A percentile compares a stretch with the other conserved stretches of the same genome.
Evolutionary conservation across 2,888 invertebrate species (phyloP).

Genomic region (Alcis repandata): DNA sequence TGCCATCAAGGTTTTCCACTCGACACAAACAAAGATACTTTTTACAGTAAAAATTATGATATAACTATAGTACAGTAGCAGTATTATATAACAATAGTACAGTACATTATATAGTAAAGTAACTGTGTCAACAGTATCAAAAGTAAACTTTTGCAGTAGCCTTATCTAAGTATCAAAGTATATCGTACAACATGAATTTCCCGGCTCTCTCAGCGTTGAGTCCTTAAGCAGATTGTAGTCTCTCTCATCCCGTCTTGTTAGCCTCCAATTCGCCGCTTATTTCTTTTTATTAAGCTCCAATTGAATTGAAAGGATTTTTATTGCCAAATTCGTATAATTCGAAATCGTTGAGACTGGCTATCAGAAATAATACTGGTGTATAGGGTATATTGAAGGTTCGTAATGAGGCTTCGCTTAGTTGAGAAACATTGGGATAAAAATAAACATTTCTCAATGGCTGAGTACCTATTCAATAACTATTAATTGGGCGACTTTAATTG

Average conservation of each 20-base stretch:
- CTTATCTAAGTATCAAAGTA: neutral
- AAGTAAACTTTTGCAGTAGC: neutral
- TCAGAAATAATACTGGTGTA: conserved; percentile 28
- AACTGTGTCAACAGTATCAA: too few species aligned
- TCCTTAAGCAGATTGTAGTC: conserved; percentile 44
- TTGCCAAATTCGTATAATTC: conserved; percentile 39
- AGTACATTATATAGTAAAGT: too few species aligned
- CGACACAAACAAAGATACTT: too few species aligned
- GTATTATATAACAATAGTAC: too few species aligned
- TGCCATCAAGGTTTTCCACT: too few species aligned
- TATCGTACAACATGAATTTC: neutral
- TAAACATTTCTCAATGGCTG: too few species aligned
- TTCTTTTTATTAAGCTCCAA: conserved; percentile 47
- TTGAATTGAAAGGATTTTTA: conserved; percentile 50
- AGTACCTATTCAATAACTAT: too few species aligned
- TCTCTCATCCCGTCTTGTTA: conserved; percentile 45
- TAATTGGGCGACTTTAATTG: too few species aligned
- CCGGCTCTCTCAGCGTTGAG: conserved; percentile 5
- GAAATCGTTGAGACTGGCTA: conserved; percentile 28
- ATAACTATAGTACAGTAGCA: too few species aligned
- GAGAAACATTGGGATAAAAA: neutral
- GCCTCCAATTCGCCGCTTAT: conserved; percentile 41
- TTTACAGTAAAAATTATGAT: too few species aligned
- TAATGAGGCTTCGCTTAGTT: conserved; percentile 7
- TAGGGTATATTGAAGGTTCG: neutral